Evolutionary conservation across 1,140 invertebrate genomes (phyloP).

Genomic region (Pogonognathellus flavescens): DNA sequence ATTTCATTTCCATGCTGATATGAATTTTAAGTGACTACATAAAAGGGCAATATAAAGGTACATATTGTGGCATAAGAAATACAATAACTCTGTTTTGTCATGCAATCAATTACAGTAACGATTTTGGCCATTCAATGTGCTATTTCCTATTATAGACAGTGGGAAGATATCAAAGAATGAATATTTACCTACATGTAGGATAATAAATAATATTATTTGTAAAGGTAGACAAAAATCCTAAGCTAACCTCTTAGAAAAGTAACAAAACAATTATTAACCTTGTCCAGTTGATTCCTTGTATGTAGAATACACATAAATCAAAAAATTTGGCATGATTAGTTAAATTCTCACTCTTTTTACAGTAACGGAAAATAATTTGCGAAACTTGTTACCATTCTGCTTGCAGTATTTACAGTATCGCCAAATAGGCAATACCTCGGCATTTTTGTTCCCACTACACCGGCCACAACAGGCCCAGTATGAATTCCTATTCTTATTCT

Average conservation of each 20-base stretch:
- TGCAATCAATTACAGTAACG: too few species aligned
- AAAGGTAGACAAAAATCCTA: too few species aligned
- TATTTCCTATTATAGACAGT: too few species aligned
- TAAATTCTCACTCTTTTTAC: too few species aligned
- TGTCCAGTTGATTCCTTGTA: constrained; percentile 5
- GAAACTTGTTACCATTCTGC: background rate
- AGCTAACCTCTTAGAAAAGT: background rate
- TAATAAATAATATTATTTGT: too few species aligned
- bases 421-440: constrained; percentile 84
- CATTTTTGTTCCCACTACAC: constrained; percentile 74
- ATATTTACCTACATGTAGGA: too few species aligned
- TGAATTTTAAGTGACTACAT: constrained; percentile 86
- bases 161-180: too few species aligned
- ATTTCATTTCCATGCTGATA: constrained; percentile 88
- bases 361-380: background rate
- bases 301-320: background rate
- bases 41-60: too few species aligned
- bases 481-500: constrained; percentile 82
- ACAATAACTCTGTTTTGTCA: too few species aligned
- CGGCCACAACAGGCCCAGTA: constrained; percentile 79
- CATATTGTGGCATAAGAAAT: too few species aligned
- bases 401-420: constrained; percentile 76
- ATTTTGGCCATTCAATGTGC: too few species aligned
- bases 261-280: background rate
- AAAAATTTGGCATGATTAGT: background rate